These are phyloP conservation scores for Antechinus flavipes DNA, from an alignment of 2,113 vertebrate genomes.

Conservation along the genomic window DNA sequence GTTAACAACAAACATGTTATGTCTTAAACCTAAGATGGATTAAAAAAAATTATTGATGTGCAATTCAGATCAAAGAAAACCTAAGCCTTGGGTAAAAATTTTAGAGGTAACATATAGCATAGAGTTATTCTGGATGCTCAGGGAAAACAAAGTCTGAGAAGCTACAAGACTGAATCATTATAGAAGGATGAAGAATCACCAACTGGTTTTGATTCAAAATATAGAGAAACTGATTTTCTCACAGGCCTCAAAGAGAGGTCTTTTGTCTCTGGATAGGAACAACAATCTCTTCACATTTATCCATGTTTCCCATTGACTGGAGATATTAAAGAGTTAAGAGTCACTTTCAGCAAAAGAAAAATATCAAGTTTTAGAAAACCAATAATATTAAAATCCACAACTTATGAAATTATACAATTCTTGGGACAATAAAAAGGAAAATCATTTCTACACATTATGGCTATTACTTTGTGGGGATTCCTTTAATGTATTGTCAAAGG, in stretches of 20 bases:
- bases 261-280: constrained; percentile 20
- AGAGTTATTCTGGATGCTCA: constrained; percentile 1
- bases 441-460: constrained; percentile 4
- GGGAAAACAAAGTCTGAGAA: constrained; percentile 37
- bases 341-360: neutral
- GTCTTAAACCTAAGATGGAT: neutral
- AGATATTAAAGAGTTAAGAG: neutral
- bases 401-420: neutral
- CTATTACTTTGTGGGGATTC: neutral
- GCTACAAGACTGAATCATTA: neutral
- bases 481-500: neutral
- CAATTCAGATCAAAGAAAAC: constrained; percentile 12
- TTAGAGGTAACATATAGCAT: neutral
- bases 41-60: neutral
- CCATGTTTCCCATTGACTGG: neutral
- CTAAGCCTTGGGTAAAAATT: neutral
- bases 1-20: neutral
- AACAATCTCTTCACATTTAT: neutral
- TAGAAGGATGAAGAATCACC: neutral
- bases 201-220: constrained; percentile 7
- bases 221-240: neutral
- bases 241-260: neutral
- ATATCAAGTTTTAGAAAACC: neutral
- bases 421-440: neutral
- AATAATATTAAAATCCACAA: neutral